phyloP scores from a whole-genome alignment of 2,888 invertebrate species.

The Drosophila mimetica region DNA sequence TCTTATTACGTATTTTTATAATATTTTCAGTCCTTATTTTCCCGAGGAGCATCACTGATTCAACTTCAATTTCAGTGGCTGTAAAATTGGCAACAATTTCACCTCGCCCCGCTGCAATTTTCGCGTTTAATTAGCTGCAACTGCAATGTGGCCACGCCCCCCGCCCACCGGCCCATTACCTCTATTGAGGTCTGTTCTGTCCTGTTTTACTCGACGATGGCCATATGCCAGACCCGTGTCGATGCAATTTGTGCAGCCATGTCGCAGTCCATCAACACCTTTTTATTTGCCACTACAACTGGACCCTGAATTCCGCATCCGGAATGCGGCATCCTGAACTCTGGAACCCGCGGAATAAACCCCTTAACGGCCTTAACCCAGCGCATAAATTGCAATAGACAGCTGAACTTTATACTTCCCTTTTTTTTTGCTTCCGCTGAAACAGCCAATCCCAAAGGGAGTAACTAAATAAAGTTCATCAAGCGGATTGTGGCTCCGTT shows the following conservation, averaged over 20 bases:
- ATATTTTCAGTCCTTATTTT: too few species aligned
- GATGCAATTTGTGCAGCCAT: constrained; percentile 72
- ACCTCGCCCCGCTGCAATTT: constrained; percentile 52
- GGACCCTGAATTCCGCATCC: neutral
- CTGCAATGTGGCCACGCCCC: constrained; percentile 24
- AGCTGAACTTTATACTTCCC: constrained; percentile 4
- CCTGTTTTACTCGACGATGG: constrained; percentile 30
- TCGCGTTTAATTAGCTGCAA: constrained; percentile 72
- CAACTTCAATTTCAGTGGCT: neutral
- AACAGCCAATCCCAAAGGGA: constrained; percentile 6
- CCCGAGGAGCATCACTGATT: neutral
- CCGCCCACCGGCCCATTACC: neutral
- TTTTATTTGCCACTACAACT: constrained; percentile 45
- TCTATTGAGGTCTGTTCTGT: constrained; percentile 1
- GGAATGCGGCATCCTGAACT: neutral
- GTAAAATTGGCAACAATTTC: constrained; percentile 50
- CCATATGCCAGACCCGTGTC: constrained; percentile 40
- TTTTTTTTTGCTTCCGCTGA: neutral
- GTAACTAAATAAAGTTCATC: constrained; percentile 30
- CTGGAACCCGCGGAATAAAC: neutral
- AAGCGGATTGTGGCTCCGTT: constrained; percentile 23
- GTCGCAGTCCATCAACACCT: constrained; percentile 77
- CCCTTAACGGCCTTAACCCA: constrained; percentile 2
- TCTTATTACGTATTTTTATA: too few species aligned
- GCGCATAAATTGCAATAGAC: constrained; percentile 41